Base-by-base conservation (phyloP, 2,797 vertebrate species). In the Columba guinea region DNA sequence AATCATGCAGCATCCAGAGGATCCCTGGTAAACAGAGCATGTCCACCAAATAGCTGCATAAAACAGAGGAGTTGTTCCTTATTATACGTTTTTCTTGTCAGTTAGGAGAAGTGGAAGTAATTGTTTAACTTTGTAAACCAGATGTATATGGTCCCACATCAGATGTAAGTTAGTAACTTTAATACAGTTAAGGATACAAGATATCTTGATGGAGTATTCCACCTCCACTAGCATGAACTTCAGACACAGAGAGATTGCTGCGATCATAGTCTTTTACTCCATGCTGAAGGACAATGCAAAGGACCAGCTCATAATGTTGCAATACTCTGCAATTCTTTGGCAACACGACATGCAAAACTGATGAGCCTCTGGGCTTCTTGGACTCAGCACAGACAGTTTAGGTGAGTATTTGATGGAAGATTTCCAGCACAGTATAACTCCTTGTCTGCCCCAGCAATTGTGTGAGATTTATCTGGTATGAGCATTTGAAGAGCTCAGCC, bases 281-380 rank as follows among this genome's bases (percentile, higher is more conserved):
- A 26, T 11, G 23, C 18, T 4, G 7, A 85, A 78, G 21, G 78
- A 52, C 13, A 56, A 56, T 41, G 32, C 56, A 84, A 13, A 58
- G 15, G 24, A 71, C 18, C 30, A 80, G 1, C 27, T 71, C 48
- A 17, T 76, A 34, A 26, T 6, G 2, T 4, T 32, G 32, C 32
- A 90, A 32, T 24, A 28, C 23, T 37, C 53, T 30, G 60, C 44
- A 87, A 34, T 39, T 58, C n/a, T 58, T 27, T 23, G 49, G 23
- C 63, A 76, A 58, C 3, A 5, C 20, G 34, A 63, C 1, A 0
- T 8, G 11, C 13, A 59, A 62, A 80, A 20, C 5, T 1, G 4
- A 63, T 8, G 10, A 64, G 7, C 5, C 5, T 55, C 34, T 67
- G 37, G 67, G 13, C 24, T 10, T 58, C 49, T 62, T 87, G 49